Percentiles rank a stretch among this genome's conserved stretches.
Evolutionary conservation across 1,140 invertebrate species (phyloP).

Genomic region (Drosophila saltans): DNA sequence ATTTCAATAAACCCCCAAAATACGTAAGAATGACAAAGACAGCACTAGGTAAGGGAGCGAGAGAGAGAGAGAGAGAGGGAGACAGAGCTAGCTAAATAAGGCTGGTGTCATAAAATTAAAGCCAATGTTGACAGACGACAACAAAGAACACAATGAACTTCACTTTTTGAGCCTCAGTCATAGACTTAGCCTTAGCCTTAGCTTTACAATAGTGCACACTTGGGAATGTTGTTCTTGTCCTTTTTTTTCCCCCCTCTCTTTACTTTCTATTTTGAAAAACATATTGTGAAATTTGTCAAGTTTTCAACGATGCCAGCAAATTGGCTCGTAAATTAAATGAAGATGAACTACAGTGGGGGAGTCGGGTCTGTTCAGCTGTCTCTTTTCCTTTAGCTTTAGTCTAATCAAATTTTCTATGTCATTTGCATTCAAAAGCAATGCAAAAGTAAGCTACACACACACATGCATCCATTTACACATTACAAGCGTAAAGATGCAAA

Average conservation of each 20-base stretch:
- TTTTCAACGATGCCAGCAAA: slow-evolving; percentile 50
- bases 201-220: slow-evolving; percentile 72
- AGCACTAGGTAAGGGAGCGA: no score
- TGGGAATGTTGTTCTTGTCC: slow-evolving; percentile 48
- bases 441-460: not conserved
- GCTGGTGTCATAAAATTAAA: slow-evolving; percentile 76
- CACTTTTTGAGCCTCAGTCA: slow-evolving; percentile 10
- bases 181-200: not conserved
- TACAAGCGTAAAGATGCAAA: not conserved
- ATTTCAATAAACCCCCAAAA: slow-evolving; percentile 75
- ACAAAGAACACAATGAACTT: slow-evolving; percentile 37
- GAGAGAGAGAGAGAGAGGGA: no score
- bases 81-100: no score
- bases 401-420: slow-evolving; percentile 65
- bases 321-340: slow-evolving; percentile 70
- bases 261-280: slow-evolving; percentile 40
- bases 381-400: slow-evolving; percentile 26
- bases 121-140: slow-evolving; percentile 51
- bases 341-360: slow-evolving; percentile 23
- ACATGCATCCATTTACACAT: not conserved
- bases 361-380: not conserved
- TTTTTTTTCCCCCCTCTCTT: slow-evolving; percentile 2
- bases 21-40: slow-evolving; percentile 2
- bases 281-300: slow-evolving; percentile 64
- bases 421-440: slow-evolving; percentile 60